Evolutionary conservation across 2,797 vertebrate genomes (phyloP).

Genomic region (Sphenodon punctatus): DNA sequence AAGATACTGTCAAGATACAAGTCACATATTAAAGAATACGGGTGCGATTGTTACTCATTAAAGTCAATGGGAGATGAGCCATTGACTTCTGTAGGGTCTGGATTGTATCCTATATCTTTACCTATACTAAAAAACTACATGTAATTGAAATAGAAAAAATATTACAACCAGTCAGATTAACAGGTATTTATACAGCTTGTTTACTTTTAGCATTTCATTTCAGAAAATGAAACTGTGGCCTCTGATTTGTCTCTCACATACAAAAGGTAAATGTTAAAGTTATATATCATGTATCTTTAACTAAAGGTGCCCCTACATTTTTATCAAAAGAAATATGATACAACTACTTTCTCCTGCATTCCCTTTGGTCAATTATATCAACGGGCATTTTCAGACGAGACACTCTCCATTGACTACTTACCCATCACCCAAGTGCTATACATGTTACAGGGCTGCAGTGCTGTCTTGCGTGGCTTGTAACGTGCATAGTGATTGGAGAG

Average conservation of each 20-base stretch:
- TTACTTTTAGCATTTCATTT: not conserved
- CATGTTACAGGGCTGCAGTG: too few relatives aligned
- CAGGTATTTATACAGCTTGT: not conserved
- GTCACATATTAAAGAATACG: not conserved
- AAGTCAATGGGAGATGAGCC: too few relatives aligned
- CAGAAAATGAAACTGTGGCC: not conserved
- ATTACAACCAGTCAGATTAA: not conserved
- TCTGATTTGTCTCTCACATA: not conserved
- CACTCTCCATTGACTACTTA: not conserved
- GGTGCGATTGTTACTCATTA: too few relatives aligned
- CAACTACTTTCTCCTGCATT: not conserved
- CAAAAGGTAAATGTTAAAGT: not conserved
- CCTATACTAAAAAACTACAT: not conserved
- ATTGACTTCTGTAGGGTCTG: not conserved
- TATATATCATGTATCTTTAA: not conserved
- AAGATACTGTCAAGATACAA: not conserved
- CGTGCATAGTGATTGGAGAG: too few relatives aligned
- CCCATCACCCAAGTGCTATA: too few relatives aligned
- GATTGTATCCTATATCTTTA: constrained; percentile 1
- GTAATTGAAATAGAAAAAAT: constrained; percentile 16
- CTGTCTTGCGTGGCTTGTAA: too few relatives aligned
- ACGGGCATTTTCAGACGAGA: not conserved
- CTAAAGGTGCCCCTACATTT: not conserved
- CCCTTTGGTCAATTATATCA: too few relatives aligned
- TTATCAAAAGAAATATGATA: not conserved